These are phyloP conservation scores for Muscicapa adusta DNA, from an alignment of 2,113 vertebrate genomes.

Conservation along the genomic window DNA sequence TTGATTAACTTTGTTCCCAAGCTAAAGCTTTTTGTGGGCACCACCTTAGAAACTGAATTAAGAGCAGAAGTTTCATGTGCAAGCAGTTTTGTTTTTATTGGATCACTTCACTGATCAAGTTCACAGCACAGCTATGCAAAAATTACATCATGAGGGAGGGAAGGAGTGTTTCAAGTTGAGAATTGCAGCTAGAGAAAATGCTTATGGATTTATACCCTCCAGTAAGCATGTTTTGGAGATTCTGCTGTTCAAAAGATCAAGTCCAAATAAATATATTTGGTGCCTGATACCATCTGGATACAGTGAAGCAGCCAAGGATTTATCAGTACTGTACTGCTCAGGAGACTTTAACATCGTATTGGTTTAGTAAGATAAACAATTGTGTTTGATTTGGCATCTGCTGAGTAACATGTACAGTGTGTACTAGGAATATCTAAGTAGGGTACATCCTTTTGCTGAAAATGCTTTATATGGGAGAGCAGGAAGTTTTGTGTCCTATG, in stretches of 20 bases:
- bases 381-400: slow-evolving; percentile 8
- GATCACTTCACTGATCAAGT: neutral
- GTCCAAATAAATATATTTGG: neutral
- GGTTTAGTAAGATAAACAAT: neutral
- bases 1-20: neutral
- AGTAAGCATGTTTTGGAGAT: neutral
- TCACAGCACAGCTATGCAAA: neutral
- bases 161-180: neutral
- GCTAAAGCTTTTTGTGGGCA: neutral
- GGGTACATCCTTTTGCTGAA: neutral
- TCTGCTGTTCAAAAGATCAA: neutral
- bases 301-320: neutral
- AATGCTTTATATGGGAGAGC: neutral
- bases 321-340: neutral
- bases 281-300: neutral
- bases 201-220: neutral
- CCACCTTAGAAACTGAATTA: neutral
- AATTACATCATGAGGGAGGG: neutral
- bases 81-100: neutral
- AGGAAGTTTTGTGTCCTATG: neutral
- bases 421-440: neutral
- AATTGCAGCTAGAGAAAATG: neutral
- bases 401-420: neutral
- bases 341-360: neutral
- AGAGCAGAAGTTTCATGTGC: neutral